Conservation (phyloP, 2,888 invertebrate genomes). For the Thysanoteuthis rhombus region DNA sequence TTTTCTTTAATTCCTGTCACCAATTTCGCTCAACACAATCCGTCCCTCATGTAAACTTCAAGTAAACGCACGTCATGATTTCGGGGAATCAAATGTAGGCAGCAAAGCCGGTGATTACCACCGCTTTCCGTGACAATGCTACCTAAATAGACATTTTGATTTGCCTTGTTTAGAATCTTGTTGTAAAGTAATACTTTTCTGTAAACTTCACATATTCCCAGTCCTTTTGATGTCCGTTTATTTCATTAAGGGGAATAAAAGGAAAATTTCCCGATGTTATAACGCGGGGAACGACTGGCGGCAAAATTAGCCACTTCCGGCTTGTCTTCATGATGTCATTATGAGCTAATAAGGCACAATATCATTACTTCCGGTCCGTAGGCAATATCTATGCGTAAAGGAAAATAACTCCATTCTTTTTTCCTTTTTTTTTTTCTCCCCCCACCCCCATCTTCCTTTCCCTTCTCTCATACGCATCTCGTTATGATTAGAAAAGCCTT, state of each 20-base stretch:
- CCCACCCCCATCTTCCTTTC: too few species aligned
- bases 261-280: neutral
- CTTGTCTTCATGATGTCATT: conserved; percentile 12
- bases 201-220: neutral
- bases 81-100: too few species aligned
- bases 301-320: neutral
- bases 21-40: too few species aligned
- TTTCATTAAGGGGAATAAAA: neutral
- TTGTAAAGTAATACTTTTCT: neutral
- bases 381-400: neutral
- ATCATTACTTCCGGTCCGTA: conserved; percentile 12
- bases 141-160: neutral
- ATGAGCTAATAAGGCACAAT: neutral
- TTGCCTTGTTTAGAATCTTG: neutral
- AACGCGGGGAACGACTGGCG: neutral
- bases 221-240: neutral
- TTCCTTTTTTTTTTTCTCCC: neutral
- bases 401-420: neutral
- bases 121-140: neutral
- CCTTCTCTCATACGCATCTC: neutral
- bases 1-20: too few species aligned
- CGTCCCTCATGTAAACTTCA: too few species aligned
- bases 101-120: neutral
- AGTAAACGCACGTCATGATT: too few species aligned
- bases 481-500: neutral